Percentiles rank a stretch among this genome's conserved stretches.
Conservation (phyloP, 2,888 invertebrate species). For the Eilema sororculum region DNA sequence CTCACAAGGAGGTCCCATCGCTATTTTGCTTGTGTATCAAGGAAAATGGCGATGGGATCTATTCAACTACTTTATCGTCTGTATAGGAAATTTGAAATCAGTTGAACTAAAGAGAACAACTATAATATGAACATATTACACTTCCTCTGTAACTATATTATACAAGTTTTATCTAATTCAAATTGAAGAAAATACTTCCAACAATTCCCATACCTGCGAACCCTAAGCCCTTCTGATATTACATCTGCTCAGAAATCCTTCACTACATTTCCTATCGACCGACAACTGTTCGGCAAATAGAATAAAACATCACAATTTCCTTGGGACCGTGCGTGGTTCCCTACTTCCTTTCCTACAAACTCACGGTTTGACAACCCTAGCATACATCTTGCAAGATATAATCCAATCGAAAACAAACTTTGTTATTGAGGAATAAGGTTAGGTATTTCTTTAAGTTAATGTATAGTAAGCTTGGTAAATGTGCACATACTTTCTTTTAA, state of each 20-base stretch:
- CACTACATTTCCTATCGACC: conserved; percentile 64
- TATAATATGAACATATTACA: neutral
- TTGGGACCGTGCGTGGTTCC: conserved; percentile 64
- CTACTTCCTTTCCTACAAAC: conserved; percentile 64
- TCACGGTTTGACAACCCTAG: conserved; percentile 53
- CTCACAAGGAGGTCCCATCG: too few relatives aligned
- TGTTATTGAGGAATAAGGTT: conserved; percentile 24
- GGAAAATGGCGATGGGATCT: too few relatives aligned
- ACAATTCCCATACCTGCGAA: conserved; percentile 20
- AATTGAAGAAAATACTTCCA: conserved; percentile 17
- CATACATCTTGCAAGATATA: conserved; percentile 34
- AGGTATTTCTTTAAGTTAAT: conserved; percentile 21
- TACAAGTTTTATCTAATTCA: conserved; percentile 10
- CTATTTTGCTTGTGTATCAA: too few relatives aligned
- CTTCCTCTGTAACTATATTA: neutral
- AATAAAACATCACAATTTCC: conserved; percentile 77
- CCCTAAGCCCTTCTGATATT: conserved; percentile 41
- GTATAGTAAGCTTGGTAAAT: conserved; percentile 39
- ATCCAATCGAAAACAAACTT: conserved; percentile 38
- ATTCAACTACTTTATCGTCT: neutral
- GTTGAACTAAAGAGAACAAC: neutral
- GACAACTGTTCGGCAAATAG: conserved; percentile 71
- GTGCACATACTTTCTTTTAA: conserved; percentile 60
- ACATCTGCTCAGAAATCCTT: conserved; percentile 58
- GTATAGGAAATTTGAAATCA: too few relatives aligned